Evolutionary conservation across 2,888 invertebrate species (phyloP).

Genomic region (Cheilosia vernalis): DNA sequence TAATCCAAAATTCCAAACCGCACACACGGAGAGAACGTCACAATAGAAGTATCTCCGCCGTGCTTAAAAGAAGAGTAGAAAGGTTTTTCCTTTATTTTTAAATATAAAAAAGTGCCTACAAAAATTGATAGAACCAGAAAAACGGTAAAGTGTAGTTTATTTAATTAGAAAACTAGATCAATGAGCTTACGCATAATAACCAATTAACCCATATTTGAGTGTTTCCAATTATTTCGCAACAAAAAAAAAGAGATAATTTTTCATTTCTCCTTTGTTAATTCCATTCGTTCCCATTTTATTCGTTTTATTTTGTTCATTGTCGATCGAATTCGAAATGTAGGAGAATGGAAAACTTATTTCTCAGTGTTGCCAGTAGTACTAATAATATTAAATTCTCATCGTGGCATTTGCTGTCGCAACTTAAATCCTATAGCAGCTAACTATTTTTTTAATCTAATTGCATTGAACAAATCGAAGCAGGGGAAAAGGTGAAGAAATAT

Average conservation of each 20-base stretch:
- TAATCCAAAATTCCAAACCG: constrained; percentile 47
- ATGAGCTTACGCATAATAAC: constrained; percentile 48
- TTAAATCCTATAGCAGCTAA: no score
- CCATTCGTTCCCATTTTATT: constrained; percentile 65
- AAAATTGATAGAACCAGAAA: constrained; percentile 1
- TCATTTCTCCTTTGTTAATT: constrained; percentile 47
- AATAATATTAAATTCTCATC: neutral
- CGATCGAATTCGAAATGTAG: constrained; percentile 34
- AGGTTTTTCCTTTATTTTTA: neutral
- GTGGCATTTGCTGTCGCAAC: no score
- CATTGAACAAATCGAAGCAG: no score
- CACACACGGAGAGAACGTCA: constrained; percentile 65
- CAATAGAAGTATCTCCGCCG: constrained; percentile 57
- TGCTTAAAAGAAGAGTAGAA: constrained; percentile 21
- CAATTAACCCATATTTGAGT: constrained; percentile 71
- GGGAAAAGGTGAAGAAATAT: no score
- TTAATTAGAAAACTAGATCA: constrained; percentile 7
- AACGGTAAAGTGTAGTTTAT: constrained; percentile 27
- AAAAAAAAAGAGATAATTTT: constrained; percentile 57
- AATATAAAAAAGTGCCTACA: constrained; percentile 24
- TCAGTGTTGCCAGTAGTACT: constrained; percentile 34
- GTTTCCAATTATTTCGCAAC: constrained; percentile 72
- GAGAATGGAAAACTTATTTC: constrained; percentile 25
- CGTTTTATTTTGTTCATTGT: constrained; percentile 47
- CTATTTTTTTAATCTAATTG: no score